Evolutionary conservation across 2,888 invertebrate genomes (phyloP).

Genomic region (Isoperla grammatica): DNA sequence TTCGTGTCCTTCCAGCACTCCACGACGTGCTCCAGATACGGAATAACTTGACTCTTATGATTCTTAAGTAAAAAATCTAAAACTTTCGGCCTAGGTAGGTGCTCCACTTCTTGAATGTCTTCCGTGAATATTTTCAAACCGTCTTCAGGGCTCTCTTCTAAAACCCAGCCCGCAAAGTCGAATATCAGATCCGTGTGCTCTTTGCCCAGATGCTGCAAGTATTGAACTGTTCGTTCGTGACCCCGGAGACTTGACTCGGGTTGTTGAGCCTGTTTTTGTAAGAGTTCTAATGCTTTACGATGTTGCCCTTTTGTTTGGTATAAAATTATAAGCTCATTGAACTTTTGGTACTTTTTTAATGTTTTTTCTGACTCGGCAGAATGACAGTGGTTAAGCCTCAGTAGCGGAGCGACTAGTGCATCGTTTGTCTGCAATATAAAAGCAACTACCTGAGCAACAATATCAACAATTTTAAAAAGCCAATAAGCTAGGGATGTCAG

Average conservation of each 20-base stretch:
- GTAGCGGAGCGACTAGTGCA: slow-evolving; percentile 83
- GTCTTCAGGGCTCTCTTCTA: slow-evolving; percentile 79
- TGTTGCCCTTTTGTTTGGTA: slow-evolving; percentile 94
- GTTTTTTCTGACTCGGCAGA: slow-evolving; percentile 90
- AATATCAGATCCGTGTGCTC: slow-evolving; percentile 84
- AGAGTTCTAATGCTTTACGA: slow-evolving; percentile 80
- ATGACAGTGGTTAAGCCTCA: slow-evolving; percentile 89
- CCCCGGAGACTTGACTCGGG: slow-evolving; percentile 73
- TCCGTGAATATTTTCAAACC: slow-evolving; percentile 87
- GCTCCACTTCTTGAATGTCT: slow-evolving; percentile 80
- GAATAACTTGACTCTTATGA: slow-evolving; percentile 75
- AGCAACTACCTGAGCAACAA: not conserved
- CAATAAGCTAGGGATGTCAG: not conserved
- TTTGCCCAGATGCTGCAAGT: slow-evolving; percentile 81
- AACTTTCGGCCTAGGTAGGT: slow-evolving; percentile 80
- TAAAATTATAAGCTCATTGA: slow-evolving; percentile 88
- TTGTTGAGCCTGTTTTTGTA: slow-evolving; percentile 69
- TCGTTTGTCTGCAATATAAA: slow-evolving; percentile 75
- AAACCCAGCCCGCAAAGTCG: slow-evolving; percentile 90
- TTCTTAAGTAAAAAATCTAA: slow-evolving; percentile 81
- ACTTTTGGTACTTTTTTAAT: slow-evolving; percentile 78
- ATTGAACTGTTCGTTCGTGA: slow-evolving; percentile 77
- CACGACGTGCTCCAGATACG: slow-evolving; percentile 93
- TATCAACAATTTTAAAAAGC: slow-evolving; percentile 10
- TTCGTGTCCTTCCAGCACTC: slow-evolving; percentile 82